Evolutionary conservation across 2,888 invertebrate species (phyloP).

Genomic region (Drosophila basisetae): DNA sequence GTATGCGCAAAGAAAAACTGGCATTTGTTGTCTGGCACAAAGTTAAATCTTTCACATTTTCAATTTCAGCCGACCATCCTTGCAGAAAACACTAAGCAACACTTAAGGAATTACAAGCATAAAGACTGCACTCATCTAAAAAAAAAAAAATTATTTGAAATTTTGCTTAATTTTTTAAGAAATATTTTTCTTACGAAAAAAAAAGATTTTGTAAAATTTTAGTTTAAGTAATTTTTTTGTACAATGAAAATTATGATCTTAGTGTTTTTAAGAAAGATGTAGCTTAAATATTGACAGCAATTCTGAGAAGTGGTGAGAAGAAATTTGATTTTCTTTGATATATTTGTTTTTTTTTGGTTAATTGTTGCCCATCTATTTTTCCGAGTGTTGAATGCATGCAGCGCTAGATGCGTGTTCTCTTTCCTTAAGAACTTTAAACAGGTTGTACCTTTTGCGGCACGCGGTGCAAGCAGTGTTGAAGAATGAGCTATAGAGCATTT

Average conservation of each 20-base stretch:
- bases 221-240: no score
- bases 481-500: slow-evolving; percentile 55
- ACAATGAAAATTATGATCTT: no score
- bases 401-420: slow-evolving; percentile 25
- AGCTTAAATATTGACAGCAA: not conserved
- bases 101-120: slow-evolving; percentile 25
- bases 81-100: slow-evolving; percentile 27
- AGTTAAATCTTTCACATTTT: slow-evolving; percentile 37
- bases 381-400: slow-evolving; percentile 1
- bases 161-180: no score
- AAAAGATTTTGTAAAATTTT: no score
- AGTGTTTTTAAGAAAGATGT: no score
- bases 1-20: not conserved
- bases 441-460: slow-evolving; percentile 34
- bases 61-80: slow-evolving; percentile 5
- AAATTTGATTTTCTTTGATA: not conserved
- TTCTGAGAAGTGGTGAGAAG: not conserved
- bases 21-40: slow-evolving; percentile 14
- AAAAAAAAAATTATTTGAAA: no score
- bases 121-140: not conserved
- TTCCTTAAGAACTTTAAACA: slow-evolving; percentile 50
- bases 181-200: no score
- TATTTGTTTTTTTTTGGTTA: not conserved
- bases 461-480: slow-evolving; percentile 46
- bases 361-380: not conserved